A percentile compares a stretch with the other conserved stretches of the same genome.
These are phyloP conservation scores for Meiosimyza decipiens DNA, from an alignment of 2,888 invertebrate genomes.

Conservation along the genomic window DNA sequence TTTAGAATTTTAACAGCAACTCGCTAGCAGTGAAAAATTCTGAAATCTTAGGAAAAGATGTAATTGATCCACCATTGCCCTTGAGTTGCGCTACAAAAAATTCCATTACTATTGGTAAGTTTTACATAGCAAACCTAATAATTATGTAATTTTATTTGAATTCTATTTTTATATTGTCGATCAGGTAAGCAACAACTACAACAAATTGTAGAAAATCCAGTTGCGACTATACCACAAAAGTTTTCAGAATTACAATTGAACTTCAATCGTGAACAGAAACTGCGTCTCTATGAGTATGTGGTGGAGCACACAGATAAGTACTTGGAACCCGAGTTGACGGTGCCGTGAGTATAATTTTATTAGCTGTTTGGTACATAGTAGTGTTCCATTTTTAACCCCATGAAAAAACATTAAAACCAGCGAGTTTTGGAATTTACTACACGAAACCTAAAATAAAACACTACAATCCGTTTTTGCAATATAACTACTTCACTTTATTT, in stretches of 20 bases:
- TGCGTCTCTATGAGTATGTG: slow-evolving; percentile 57
- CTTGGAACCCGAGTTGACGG: slow-evolving; percentile 47
- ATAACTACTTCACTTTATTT: no score
- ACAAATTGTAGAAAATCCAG: slow-evolving; percentile 43
- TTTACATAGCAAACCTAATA: neutral
- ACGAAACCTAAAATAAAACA: no score
- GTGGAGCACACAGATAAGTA: slow-evolving; percentile 49
- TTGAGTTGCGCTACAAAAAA: slow-evolving; percentile 45
- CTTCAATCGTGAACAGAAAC: slow-evolving; percentile 53
- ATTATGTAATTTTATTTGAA: neutral
- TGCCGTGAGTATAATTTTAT: slow-evolving; percentile 46
- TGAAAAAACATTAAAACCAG: neutral
- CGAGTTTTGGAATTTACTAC: no score
- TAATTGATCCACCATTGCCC: slow-evolving; percentile 42
- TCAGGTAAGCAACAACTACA: slow-evolving; percentile 42
- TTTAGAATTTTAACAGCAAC: slow-evolving; percentile 43
- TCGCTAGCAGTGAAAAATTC: slow-evolving; percentile 9
- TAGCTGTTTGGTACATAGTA: neutral
- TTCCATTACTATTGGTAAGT: slow-evolving; percentile 48
- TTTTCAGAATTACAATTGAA: slow-evolving; percentile 56
- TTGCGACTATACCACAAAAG: slow-evolving; percentile 44
- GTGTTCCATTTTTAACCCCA: neutral
- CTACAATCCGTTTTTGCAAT: no score
- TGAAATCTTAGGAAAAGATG: neutral
- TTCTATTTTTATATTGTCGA: neutral